These are phyloP conservation scores for Tringa solitaria DNA, from an alignment of 2,113 vertebrate genomes.

Conservation along the genomic window DNA sequence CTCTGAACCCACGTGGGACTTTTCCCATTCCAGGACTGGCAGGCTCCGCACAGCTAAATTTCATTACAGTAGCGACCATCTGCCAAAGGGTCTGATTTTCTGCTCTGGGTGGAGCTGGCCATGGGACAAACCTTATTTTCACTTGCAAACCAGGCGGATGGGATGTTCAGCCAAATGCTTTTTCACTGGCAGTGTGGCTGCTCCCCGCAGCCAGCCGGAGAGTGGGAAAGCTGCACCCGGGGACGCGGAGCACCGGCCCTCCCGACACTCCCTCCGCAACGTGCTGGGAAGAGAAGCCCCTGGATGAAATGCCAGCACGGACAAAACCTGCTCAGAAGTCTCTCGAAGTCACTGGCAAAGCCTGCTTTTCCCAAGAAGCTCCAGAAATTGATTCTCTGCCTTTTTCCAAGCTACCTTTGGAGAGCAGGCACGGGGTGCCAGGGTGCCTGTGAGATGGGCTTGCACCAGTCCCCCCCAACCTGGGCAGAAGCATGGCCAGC, in stretches of 20 bases:
- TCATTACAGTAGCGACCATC: background rate
- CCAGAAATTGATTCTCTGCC: background rate
- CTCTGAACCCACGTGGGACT: background rate
- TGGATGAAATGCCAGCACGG: background rate
- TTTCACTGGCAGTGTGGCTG: background rate
- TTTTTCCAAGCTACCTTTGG: background rate
- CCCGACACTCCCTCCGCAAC: background rate
- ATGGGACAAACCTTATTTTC: constrained; percentile 60
- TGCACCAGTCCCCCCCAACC: accelerated
- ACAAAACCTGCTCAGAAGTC: background rate
- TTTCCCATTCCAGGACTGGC: background rate
- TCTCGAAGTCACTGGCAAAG: background rate
- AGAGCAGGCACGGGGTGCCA: background rate
- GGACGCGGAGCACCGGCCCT: background rate
- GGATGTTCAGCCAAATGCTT: constrained; percentile 63
- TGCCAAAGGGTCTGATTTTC: constrained; percentile 55
- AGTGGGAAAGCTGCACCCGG: background rate
- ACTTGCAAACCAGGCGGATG: constrained; percentile 67
- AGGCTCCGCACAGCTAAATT: constrained; percentile 1
- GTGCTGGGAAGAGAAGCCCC: background rate
- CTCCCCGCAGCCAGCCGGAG: background rate
- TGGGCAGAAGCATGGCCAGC: background rate
- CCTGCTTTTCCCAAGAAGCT: background rate
- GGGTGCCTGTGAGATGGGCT: background rate
- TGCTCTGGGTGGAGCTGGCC: constrained; percentile 53